Conservation (phyloP, 2,113 vertebrate species). For the Rhinopomastus cyanomelas region DNA sequence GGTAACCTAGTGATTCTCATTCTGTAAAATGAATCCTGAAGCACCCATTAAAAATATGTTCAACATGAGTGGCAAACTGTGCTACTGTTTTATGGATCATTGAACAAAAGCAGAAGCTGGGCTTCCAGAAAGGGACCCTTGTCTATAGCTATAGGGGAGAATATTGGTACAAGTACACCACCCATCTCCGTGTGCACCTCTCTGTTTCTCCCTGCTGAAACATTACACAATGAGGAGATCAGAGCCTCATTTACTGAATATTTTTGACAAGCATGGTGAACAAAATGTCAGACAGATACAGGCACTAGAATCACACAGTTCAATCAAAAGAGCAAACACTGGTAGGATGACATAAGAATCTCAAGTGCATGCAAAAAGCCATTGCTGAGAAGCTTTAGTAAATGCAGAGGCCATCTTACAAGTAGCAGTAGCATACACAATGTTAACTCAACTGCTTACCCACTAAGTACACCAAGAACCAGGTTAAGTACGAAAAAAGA, state of each 20-base stretch:
- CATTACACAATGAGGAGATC: constrained; percentile 1
- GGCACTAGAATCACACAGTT: constrained; percentile 65
- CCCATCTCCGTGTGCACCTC: background rate
- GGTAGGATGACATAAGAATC: constrained; percentile 62
- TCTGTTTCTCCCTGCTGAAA: background rate
- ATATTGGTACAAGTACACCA: background rate
- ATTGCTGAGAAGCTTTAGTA: constrained; percentile 62
- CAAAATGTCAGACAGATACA: constrained; percentile 71
- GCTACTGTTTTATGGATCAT: background rate
- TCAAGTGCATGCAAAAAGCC: constrained; percentile 76
- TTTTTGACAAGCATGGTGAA: constrained; percentile 70
- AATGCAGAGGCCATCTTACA: constrained; percentile 70
- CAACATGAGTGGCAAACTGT: background rate
- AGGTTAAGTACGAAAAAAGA: constrained; percentile 99
- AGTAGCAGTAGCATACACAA: constrained; percentile 70
- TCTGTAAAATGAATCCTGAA: background rate
- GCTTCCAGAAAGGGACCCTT: background rate
- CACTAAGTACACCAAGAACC: constrained; percentile 99
- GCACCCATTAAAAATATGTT: background rate
- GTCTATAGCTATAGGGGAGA: background rate
- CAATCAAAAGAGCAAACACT: constrained; percentile 73
- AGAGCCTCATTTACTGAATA: constrained; percentile 34
- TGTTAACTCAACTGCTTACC: constrained; percentile 88
- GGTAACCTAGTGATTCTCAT: background rate
- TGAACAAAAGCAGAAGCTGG: background rate